Evolutionary conservation across 2,797 vertebrate genomes (phyloP).

Genomic region (Lepilemur ruficaudatus): DNA sequence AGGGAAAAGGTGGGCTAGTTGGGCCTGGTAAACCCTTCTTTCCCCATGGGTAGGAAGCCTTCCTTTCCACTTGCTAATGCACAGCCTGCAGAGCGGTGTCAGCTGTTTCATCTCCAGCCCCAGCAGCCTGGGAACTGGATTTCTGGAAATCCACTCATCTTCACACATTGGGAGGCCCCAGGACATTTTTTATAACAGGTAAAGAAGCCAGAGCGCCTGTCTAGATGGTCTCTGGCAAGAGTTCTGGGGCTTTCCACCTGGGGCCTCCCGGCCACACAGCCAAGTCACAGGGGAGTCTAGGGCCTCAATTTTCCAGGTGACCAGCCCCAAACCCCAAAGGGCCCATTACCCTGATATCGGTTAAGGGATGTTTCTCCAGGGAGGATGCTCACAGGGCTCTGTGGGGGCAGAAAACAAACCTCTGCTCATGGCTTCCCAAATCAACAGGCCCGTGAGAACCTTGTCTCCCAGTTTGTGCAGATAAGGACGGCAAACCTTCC

Average conservation of each 20-base stretch:
- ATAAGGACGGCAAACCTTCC: neutral
- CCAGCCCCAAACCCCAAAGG: neutral
- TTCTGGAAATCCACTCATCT: slow-evolving; percentile 47
- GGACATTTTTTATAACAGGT: neutral
- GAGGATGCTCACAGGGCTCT: neutral
- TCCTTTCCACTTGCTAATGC: slow-evolving; percentile 14
- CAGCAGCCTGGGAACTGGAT: neutral
- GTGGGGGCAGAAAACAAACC: neutral
- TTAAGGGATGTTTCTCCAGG: neutral
- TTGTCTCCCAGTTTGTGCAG: neutral
- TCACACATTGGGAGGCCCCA: neutral
- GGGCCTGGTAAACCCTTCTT: neutral
- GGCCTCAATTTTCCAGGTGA: slow-evolving; percentile 8
- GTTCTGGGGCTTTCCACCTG: slow-evolving; percentile 1
- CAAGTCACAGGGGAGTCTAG: neutral
- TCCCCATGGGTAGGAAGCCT: neutral
- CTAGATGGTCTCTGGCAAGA: slow-evolving; percentile 39
- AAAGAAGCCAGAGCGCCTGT: slow-evolving; percentile 22
- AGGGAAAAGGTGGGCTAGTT: neutral
- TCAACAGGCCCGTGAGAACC: neutral
- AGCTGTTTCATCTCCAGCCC: neutral
- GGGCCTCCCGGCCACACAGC: neutral
- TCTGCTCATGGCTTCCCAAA: neutral
- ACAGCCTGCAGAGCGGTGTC: neutral
- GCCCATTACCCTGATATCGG: neutral